phyloP scores from a whole-genome alignment of 2,888 invertebrate genomes.

The Cepaea hortensis region DNA sequence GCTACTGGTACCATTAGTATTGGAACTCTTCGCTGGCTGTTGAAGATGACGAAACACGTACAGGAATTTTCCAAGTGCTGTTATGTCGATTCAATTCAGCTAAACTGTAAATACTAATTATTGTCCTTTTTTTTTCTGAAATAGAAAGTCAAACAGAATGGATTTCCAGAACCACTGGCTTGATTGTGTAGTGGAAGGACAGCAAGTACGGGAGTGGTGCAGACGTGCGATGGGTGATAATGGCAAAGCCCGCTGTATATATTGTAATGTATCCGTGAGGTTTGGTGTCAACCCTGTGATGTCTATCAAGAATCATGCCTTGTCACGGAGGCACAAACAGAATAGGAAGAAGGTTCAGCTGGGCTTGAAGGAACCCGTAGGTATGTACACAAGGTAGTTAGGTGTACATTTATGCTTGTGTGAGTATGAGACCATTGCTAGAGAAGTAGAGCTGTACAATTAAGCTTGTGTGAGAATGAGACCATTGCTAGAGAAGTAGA shows the following conservation, averaged over 20 bases:
- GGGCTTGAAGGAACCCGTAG: not conserved
- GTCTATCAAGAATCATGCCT: slow-evolving; percentile 25
- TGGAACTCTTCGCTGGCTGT: too few species aligned
- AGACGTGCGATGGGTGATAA: not conserved
- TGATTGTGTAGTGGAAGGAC: slow-evolving; percentile 20
- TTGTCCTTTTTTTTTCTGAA: not conserved
- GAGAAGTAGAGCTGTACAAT: not conserved
- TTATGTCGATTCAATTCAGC: too few species aligned
- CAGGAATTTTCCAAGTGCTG: too few species aligned
- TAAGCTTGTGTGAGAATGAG: not conserved
- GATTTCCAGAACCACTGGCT: slow-evolving; percentile 22
- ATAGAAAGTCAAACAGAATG: not conserved
- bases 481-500: not conserved
- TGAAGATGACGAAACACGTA: too few species aligned
- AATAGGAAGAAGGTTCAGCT: slow-evolving; percentile 14
- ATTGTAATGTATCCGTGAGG: slow-evolving; percentile 8
- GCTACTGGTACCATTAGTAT: too few species aligned
- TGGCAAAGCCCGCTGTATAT: slow-evolving; percentile 11
- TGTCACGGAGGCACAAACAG: slow-evolving; percentile 12
- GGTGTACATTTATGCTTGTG: not conserved
- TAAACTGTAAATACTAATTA: not conserved
- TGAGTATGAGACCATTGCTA: too few species aligned
- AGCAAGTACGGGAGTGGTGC: slow-evolving; percentile 29
- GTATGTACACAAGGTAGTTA: slow-evolving; percentile 4
- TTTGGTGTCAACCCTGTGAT: not conserved